A percentile compares a stretch with the other conserved stretches of the same genome.
Conservation (phyloP, 2,797 vertebrate species). For the Rhynchotus rufescens region DNA sequence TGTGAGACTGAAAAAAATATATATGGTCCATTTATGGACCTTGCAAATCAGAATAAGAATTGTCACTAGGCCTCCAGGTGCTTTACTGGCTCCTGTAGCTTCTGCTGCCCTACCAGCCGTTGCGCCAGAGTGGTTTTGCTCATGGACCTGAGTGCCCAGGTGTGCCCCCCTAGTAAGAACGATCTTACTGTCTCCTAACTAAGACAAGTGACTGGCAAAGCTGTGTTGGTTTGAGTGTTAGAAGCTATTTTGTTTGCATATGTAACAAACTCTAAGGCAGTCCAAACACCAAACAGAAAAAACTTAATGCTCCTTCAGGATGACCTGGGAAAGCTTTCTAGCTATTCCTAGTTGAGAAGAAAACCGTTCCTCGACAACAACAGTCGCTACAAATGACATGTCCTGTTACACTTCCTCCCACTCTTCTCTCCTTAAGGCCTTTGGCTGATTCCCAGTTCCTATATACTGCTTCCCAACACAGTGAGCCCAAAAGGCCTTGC, state of each 20-base stretch:
- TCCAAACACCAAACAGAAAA: neutral
- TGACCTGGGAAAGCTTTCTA: neutral
- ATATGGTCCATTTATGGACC: neutral
- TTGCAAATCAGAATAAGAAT: neutral
- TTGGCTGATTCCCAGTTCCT: neutral
- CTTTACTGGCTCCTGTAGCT: neutral
- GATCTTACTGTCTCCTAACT: neutral
- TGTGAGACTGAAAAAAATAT: neutral
- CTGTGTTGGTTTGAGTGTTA: neutral
- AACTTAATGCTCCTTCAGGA: neutral
- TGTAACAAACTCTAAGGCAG: neutral
- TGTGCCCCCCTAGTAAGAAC: neutral
- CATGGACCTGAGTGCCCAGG: neutral
- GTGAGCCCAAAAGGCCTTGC: neutral
- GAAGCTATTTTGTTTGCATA: neutral
- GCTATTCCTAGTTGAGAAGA: neutral
- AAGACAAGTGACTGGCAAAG: neutral
- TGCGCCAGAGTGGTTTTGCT: neutral
- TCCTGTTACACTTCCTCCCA: neutral
- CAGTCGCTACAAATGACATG: neutral
- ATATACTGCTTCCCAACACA: neutral
- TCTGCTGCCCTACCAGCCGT: neutral
- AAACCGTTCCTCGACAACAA: neutral
- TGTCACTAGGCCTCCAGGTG: neutral
- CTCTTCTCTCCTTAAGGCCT: neutral